These are phyloP conservation scores for Pomatorhinus ruficollis DNA, from an alignment of 2,113 vertebrate species.

Conservation along the genomic window DNA sequence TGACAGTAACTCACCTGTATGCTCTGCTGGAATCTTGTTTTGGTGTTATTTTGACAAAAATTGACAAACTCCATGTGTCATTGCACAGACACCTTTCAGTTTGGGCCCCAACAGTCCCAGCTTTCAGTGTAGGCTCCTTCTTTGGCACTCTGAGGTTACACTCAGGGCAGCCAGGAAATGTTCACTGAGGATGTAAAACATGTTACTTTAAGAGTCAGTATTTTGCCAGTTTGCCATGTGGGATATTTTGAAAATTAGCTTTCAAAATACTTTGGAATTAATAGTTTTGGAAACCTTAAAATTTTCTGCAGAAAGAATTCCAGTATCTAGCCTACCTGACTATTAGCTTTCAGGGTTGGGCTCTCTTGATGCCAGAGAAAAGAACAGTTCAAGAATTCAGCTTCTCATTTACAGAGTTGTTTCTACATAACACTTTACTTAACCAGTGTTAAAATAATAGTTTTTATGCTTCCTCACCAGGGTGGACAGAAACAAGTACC, in stretches of 20 bases:
- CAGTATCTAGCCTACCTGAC: neutral
- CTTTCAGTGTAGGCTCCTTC: neutral
- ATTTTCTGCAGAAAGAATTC: neutral
- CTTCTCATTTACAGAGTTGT: neutral
- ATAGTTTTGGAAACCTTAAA: neutral
- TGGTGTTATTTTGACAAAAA: neutral
- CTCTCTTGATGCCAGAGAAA: neutral
- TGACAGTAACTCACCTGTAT: neutral
- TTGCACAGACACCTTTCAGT: neutral
- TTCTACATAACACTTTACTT: neutral
- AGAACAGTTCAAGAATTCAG: neutral
- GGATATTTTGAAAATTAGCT: neutral
- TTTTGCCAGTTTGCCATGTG: neutral
- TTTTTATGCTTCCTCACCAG: conserved; percentile 67
- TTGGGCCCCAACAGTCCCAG: neutral
- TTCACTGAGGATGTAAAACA: neutral
- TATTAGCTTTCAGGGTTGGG: neutral
- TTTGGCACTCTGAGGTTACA: neutral
- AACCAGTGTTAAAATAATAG: neutral
- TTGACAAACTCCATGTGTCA: rapidly evolving
- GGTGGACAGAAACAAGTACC: conserved; percentile 98
- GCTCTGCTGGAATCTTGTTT: neutral
- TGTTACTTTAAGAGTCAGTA: neutral
- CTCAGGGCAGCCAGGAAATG: neutral
- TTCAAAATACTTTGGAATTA: neutral